Evolutionary conservation across 2,797 vertebrate species (phyloP).

Genomic region (Phrynocephalus forsythii): DNA sequence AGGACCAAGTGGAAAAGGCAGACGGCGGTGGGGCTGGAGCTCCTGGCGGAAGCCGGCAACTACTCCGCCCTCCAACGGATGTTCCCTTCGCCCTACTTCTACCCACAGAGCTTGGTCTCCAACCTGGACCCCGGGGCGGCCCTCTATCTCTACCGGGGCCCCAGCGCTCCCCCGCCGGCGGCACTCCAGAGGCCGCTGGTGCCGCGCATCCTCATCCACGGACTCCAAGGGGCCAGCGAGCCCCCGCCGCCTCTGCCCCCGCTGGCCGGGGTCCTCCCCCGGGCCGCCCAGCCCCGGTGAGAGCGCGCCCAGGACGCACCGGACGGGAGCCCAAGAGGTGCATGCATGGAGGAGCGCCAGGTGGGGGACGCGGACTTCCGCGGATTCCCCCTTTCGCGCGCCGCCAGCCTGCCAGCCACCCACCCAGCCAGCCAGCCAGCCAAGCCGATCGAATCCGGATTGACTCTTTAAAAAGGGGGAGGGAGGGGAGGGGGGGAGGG

Average conservation of each 20-base stretch:
- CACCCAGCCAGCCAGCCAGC: not conserved
- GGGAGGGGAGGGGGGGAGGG: not conserved
- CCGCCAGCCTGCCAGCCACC: not conserved
- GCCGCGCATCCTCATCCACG: slow-evolving; percentile 94
- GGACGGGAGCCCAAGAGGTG: not conserved
- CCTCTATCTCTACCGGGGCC: slow-evolving; percentile 78
- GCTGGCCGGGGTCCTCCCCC: slow-evolving; percentile 89
- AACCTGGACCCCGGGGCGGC: slow-evolving; percentile 89
- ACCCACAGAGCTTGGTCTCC: slow-evolving; percentile 94
- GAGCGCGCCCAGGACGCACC: slow-evolving; percentile 67
- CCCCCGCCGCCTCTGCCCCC: slow-evolving; percentile 89
- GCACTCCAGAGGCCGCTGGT: slow-evolving; percentile 93
- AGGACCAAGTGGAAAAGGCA: slow-evolving; percentile 99
- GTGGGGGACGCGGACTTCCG: not conserved
- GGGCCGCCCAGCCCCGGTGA: slow-evolving; percentile 93
- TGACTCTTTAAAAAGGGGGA: not conserved
- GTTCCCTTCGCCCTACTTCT: slow-evolving; percentile 99
- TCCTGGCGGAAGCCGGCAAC: slow-evolving; percentile 96
- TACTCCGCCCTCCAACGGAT: slow-evolving; percentile 97
- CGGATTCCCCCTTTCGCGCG: not conserved
- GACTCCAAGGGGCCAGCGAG: slow-evolving; percentile 90
- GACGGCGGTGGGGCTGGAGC: slow-evolving; percentile 95
- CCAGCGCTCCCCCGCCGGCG: slow-evolving; percentile 89
- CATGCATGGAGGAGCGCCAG: not conserved
- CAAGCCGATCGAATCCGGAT: not conserved